Evolutionary conservation across 2,888 invertebrate genomes (phyloP).

Genomic region (Melanchra persicariae): DNA sequence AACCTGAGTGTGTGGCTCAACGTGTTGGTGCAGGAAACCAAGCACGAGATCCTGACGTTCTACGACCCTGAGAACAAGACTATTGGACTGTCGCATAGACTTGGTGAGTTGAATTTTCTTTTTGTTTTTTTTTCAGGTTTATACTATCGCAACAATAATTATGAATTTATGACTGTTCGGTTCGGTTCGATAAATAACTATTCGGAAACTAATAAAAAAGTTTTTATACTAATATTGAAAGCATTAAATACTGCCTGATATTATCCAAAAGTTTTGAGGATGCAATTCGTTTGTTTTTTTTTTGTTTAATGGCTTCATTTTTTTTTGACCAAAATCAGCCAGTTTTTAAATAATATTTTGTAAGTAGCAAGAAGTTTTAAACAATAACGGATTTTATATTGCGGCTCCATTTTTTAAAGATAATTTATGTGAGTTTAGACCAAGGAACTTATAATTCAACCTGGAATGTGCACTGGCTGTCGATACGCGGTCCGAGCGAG

Average conservation of each 20-base stretch:
- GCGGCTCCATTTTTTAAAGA: not conserved
- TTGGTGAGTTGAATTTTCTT: slow-evolving; percentile 87
- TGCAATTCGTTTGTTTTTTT: slow-evolving; percentile 20
- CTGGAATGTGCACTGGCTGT: too few relatives aligned
- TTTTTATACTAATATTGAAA: slow-evolving; percentile 10
- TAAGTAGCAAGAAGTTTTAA: too few relatives aligned
- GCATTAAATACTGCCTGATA: slow-evolving; percentile 5
- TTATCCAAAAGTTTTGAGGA: not conserved
- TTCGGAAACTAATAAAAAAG: slow-evolving; percentile 1
- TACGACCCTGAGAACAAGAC: slow-evolving; percentile 97
- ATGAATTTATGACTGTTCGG: not conserved
- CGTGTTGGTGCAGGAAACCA: slow-evolving; percentile 98
- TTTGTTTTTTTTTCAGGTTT: not conserved
- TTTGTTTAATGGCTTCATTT: not conserved
- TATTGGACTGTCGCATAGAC: slow-evolving; percentile 94
- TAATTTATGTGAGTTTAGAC: too few relatives aligned
- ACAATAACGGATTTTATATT: too few relatives aligned
- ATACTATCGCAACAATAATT: too few relatives aligned
- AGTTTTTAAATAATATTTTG: not conserved
- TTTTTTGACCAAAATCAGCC: not conserved
- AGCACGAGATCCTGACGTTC: slow-evolving; percentile 98
- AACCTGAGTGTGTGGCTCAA: slow-evolving; percentile 99
- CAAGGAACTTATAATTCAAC: too few relatives aligned
- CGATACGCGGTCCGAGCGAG: too few relatives aligned
- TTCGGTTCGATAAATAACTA: too few relatives aligned